These are phyloP conservation scores for Leucophenga varia DNA, from an alignment of 1,140 invertebrate species.

Conservation along the genomic window DNA sequence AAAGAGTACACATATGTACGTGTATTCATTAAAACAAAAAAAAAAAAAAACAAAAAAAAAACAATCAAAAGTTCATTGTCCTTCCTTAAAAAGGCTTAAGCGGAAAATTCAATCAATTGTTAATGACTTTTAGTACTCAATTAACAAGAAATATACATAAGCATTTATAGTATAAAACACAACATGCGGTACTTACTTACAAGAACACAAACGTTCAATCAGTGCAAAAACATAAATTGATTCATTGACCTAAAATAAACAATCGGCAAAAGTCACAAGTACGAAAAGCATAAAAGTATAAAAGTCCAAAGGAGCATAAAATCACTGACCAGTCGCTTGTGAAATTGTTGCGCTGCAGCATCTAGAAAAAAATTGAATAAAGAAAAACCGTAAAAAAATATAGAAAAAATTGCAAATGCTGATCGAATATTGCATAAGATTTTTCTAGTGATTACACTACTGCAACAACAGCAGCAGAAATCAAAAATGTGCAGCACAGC, in stretches of 20 bases:
- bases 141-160: too few relatives aligned
- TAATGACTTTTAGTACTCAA: too few relatives aligned
- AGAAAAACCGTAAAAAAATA: slow-evolving; percentile 11
- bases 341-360: slow-evolving; percentile 5
- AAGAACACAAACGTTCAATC: slow-evolving; percentile 39
- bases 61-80: too few relatives aligned
- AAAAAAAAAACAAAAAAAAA: too few relatives aligned
- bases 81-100: too few relatives aligned
- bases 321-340: slow-evolving; percentile 23
- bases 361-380: too few relatives aligned
- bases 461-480: slow-evolving; percentile 25
- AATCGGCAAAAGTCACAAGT: too few relatives aligned
- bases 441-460: slow-evolving; percentile 21
- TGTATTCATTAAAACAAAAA: too few relatives aligned
- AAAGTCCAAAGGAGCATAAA: slow-evolving; percentile 29
- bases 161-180: too few relatives aligned
- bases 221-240: slow-evolving; percentile 17
- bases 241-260: slow-evolving; percentile 12
- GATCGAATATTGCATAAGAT: slow-evolving; percentile 27
- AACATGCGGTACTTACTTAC: too few relatives aligned
- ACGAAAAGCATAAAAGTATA: background rate
- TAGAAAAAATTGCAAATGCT: slow-evolving; percentile 46
- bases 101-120: too few relatives aligned
- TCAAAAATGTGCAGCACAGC: slow-evolving; percentile 17
- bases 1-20: too few relatives aligned